Evolutionary conservation across 2,797 vertebrate genomes (phyloP).

Genomic region (Rousettus madagascariensis): DNA sequence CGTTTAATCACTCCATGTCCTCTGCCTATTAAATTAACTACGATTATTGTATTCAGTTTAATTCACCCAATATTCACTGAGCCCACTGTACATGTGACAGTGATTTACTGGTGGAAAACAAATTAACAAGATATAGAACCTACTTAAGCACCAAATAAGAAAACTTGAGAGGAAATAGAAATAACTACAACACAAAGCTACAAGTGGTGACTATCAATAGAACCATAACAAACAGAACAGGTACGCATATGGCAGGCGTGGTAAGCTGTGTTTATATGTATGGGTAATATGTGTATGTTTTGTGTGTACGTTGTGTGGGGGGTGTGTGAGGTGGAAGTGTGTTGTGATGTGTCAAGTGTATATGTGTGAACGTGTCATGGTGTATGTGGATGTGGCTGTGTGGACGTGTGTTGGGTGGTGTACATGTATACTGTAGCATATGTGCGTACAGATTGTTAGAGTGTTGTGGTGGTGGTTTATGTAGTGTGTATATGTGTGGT

Average conservation of each 20-base stretch:
- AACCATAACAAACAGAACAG: not conserved
- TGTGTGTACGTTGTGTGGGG: not conserved
- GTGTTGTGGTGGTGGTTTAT: not conserved
- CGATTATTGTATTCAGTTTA: not conserved
- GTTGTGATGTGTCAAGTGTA: not conserved
- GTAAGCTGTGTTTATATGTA: not conserved
- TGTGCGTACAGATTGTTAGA: not conserved
- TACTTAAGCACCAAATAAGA: not conserved
- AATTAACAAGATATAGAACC: not conserved
- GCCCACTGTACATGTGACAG: not conserved
- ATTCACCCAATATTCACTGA: not conserved
- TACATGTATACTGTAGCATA: not conserved
- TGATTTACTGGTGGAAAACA: not conserved
- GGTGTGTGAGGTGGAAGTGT: not conserved
- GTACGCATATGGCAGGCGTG: rapidly evolving
- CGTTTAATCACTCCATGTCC: not conserved
- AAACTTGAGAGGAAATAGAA: not conserved
- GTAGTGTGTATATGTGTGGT: not conserved
- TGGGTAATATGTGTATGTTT: no score
- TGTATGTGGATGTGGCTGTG: not conserved
- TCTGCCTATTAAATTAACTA: not conserved
- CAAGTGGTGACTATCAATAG: not conserved
- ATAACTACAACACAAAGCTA: not conserved
- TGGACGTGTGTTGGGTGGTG: not conserved
- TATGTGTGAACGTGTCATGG: not conserved